Base-by-base conservation (phyloP, 2,797 vertebrate genomes). In the Gouania willdenowi region DNA sequence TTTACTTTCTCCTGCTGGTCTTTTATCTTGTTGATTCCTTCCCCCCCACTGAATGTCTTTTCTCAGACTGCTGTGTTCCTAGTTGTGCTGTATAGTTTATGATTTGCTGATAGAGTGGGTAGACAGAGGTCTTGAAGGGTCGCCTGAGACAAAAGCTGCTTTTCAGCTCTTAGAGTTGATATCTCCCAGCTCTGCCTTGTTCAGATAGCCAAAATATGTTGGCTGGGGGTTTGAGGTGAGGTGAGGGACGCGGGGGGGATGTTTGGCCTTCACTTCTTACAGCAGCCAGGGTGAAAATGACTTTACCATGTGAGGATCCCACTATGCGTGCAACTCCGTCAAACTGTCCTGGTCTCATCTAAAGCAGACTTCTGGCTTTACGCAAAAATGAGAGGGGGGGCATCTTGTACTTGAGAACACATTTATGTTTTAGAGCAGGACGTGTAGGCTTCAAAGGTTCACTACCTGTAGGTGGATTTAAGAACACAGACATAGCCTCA, bases 261-360 rank as follows among this genome's bases (percentile, higher is more conserved):
- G 43, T 43, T 50, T 65, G 61, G 81, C 71, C 52, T 42, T 27
- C 62, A 49, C 62, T 52, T 75, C 73, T 60, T 65, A 40, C 46
- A 53, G 56, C 16, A 44, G 50, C 59, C 13, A 42, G 82, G 69
- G 78, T 84, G 81, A 83, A 87, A 87, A 85, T 82, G 65, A 56
- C 75, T 83, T 83, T 82, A 75, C 75, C 82, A 78, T 69, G 56
- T 42, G 60, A 70, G 23, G 53, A 41, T 60, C 48, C 42, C 15
- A 32, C 54, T 41, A 23, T 21, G 26, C 33, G 42, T 40, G 21
- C 24, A 34, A 15, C 14, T 2, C 32, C 33, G 67, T 64, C 69
- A 68, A 68, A 75, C 54, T 32, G 51, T 53, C 56, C 58, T 15
- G 33, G 26, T 51, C 58, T 71, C 26, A 37, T 75, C 64, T 66